Evolutionary conservation across 1,140 invertebrate species (phyloP).

Genomic region (Eufriesea mexicana): DNA sequence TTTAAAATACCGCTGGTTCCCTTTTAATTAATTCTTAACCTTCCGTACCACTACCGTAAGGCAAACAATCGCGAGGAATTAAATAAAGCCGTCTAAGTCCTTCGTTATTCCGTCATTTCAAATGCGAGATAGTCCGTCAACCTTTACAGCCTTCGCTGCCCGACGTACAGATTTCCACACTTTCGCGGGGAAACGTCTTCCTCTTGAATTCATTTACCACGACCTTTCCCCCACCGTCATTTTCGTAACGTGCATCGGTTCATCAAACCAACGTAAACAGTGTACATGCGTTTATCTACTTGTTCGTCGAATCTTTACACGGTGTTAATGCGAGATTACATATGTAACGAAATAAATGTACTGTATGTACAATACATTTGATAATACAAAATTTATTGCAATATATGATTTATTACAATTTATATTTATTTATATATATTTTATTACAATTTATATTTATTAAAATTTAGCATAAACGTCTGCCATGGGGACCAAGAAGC

Average conservation of each 20-base stretch:
- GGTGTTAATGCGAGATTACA: too few relatives aligned
- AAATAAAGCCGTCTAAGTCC: not conserved
- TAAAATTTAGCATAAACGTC: too few relatives aligned
- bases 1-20: not conserved
- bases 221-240: not conserved
- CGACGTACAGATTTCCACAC: not conserved
- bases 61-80: not conserved
- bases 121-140: not conserved
- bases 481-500: too few relatives aligned
- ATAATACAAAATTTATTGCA: too few relatives aligned
- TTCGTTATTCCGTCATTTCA: not conserved
- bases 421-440: too few relatives aligned
- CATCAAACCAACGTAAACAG: not conserved
- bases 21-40: not conserved
- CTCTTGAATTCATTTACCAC: not conserved
- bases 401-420: too few relatives aligned
- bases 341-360: too few relatives aligned
- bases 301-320: too few relatives aligned
- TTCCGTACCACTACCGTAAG: not conserved
- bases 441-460: too few relatives aligned
- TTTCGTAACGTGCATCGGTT: not conserved
- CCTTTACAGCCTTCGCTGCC: not conserved
- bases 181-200: not conserved
- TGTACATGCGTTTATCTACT: not conserved
- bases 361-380: too few relatives aligned